Percentiles rank a stretch among this genome's conserved stretches.
Conservation (phyloP, 2,113 vertebrate species). For the Leucopsar rothschildi region DNA sequence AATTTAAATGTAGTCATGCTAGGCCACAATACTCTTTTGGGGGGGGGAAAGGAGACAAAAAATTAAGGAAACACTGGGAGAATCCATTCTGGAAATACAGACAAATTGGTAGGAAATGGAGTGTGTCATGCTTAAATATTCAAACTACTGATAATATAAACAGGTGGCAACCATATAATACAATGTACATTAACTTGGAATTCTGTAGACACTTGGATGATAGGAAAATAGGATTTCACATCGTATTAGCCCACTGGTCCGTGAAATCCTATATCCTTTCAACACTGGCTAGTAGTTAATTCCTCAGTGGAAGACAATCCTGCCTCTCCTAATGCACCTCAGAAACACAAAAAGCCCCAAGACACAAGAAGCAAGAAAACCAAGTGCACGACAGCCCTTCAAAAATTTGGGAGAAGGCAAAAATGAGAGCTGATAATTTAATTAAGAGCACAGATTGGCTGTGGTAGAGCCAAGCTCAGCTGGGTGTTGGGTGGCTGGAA, state of each 20-base stretch:
- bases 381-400: not conserved
- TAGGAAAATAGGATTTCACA: conserved; percentile 56
- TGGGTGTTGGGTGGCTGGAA: not conserved
- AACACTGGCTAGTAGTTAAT: conserved; percentile 23
- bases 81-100: not conserved
- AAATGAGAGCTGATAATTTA: not conserved
- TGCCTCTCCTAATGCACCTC: not conserved
- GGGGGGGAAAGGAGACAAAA: not conserved
- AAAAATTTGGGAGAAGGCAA: not conserved
- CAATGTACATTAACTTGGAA: conserved; percentile 57
- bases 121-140: conserved; percentile 46
- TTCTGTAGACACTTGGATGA: conserved; percentile 43
- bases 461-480: not conserved
- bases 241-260: conserved; percentile 22
- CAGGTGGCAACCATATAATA: conserved; percentile 41
- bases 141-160: conserved; percentile 47
- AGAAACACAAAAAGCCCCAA: not conserved
- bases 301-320: conserved; percentile 1
- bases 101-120: conserved; percentile 32
- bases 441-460: not conserved
- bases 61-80: not conserved
- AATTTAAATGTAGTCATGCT: not conserved
- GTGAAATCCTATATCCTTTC: conserved; percentile 47
- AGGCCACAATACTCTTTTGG: not conserved
- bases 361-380: not conserved